Evolutionary conservation across 2,888 invertebrate species (phyloP), one percentile per base, ranked within the genome.

Genomic region (Sepiola atlantica): DNA sequence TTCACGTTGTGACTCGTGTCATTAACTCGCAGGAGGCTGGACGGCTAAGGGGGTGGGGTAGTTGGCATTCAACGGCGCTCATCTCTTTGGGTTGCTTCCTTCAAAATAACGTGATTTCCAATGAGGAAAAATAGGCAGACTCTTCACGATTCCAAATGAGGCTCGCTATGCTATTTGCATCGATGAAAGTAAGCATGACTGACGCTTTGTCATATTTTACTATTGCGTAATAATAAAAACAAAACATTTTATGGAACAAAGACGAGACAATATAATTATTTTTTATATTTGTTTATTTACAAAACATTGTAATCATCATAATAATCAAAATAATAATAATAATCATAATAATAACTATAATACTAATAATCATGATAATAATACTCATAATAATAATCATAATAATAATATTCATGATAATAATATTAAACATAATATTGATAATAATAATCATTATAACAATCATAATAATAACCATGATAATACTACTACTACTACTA

Each of bases 1-100:
- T 14, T 77, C 77, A 77, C n/a, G 77, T 77, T 77, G 77, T 77
- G 77, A 77, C n/a, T 77, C 77, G 77, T 77, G 77, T 77, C 77
- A 77, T 77, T 77, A 77, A 77, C 32, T 77, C n/a, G n/a, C 77
- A 77, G n/a, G 77, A 24, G 0, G 14, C 18, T 14, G 14, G 0
- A 6, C 6, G n/a, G n/a, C 14, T n/a, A n/a, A 77, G 16, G n/a
- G 12, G 16, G n/a, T 14, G n/a, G n/a, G n/a, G 77, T n/a, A 14
- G n/a, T 77, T 32, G 32, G n/a, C n/a, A 77, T 77, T 77, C 77
- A 77, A 77, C n/a, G 77, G n/a, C 16, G 14, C n/a, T 77, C 16
- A 16, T 32, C n/a, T 77, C n/a, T 77, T 45, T n/a, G 4, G 4
- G n/a, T 77, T 77, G n/a, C n/a, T 32, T 32, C 77, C n/a, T 32